Percentiles rank a stretch among this genome's conserved stretches.
phyloP scores from a whole-genome alignment of 2,797 vertebrate genomes.

The Pangasius sanitwongsei region DNA sequence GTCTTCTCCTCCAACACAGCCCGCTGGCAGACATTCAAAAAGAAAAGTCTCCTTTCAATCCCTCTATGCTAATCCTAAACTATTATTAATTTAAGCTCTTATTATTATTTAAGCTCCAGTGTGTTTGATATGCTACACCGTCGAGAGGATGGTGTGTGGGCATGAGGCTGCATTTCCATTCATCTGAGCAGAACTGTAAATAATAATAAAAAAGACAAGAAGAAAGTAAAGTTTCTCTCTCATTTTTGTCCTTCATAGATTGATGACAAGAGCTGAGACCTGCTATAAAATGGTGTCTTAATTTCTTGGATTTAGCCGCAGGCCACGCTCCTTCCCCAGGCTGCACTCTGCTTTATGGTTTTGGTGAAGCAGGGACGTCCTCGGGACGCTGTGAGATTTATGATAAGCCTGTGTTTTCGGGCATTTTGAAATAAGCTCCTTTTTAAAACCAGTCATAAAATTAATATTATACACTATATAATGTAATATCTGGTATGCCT shows the following conservation, averaged over 20 bases:
- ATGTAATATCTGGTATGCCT: neutral
- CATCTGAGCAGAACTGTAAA: slow-evolving; percentile 43
- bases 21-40: slow-evolving; percentile 50
- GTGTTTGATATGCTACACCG: neutral
- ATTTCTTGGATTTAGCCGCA: slow-evolving; percentile 71
- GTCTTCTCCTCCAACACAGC: slow-evolving; percentile 31
- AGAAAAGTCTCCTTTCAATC: slow-evolving; percentile 47
- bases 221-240: slow-evolving; percentile 59
- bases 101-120: neutral
- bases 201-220: slow-evolving; percentile 17
- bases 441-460: slow-evolving; percentile 8
- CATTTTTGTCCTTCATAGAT: slow-evolving; percentile 64
- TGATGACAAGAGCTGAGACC: slow-evolving; percentile 65
- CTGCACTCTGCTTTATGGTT: slow-evolving; percentile 72
- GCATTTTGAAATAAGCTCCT: neutral
- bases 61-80: slow-evolving; percentile 54
- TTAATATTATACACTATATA: neutral
- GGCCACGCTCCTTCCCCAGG: slow-evolving; percentile 54
- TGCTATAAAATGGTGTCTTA: slow-evolving; percentile 73
- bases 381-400: slow-evolving; percentile 76
- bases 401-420: slow-evolving; percentile 61
- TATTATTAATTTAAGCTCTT: slow-evolving; percentile 38
- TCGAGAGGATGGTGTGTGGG: neutral
- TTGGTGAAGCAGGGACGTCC: slow-evolving; percentile 71
- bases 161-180: slow-evolving; percentile 10